Base-by-base conservation (phyloP, 2,888 invertebrate genomes). In the Pegoplata infirma region DNA sequence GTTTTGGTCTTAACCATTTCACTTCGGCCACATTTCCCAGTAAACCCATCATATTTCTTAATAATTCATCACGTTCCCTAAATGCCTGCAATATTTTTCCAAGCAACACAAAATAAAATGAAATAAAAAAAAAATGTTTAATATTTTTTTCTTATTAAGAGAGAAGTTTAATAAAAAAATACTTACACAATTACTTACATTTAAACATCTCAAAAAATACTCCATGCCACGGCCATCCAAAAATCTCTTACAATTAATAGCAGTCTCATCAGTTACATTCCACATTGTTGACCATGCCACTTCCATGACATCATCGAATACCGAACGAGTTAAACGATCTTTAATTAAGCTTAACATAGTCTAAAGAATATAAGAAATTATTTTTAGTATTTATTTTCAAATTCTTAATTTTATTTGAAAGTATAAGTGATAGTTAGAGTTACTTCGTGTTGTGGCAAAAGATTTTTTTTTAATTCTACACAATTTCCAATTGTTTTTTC, bases 221-320 rank as follows among this genome's bases (percentile, higher is more conserved):
- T 94, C 93, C 96, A 99, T 96, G 82, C 99, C 99, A 47, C 93
- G 92, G 79, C 94, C 94, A 83, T 95, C 93, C 73, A 99, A 91
- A 91, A 99, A 99, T 84, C 95, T 92, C 88, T 94, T 92, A 91
- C 98, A 98, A 91, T 99, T 99, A 83, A 94, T 92, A 49, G 98
- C 96, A 10, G 98, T 98, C 91, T 99, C 98, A 89, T 99, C 98
- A 32, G 96, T 95, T 82, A 96, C 96, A 90, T 98, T 99, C 98
- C 98, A 99, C 95, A 99, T 96, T n/a, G 98, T 97, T 73, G 98
- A 98, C 99, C 99, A 99, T 3, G 98, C 97, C 14, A 98, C 97
- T 90, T 98, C 98, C 90, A 99, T 92, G 16, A 98, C 97, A 89
- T 99, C 98, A 89, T 99, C 98, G 87, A 97, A 98, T 46, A 94